These are phyloP conservation scores for Galeruca laticollis DNA, from an alignment of 2,888 invertebrate species.

Conservation along the genomic window DNA sequence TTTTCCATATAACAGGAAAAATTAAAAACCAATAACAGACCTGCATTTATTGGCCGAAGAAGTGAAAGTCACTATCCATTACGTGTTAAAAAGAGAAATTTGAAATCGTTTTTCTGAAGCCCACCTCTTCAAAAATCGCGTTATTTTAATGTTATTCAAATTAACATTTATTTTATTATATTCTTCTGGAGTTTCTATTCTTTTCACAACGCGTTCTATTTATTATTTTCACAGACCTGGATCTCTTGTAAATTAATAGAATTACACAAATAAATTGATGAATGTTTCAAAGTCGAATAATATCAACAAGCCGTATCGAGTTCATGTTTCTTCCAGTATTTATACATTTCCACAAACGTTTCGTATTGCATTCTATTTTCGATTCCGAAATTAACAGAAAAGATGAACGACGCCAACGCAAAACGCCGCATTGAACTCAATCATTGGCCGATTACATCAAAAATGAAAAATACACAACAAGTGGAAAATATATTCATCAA, in stretches of 20 bases:
- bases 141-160: too few relatives aligned
- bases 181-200: too few relatives aligned
- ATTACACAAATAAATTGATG: not conserved
- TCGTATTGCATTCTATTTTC: constrained; percentile 17
- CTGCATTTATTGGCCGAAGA: too few relatives aligned
- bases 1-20: too few relatives aligned
- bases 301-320: constrained; percentile 2
- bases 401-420: constrained; percentile 12
- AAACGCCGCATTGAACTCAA: constrained; percentile 17
- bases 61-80: too few relatives aligned
- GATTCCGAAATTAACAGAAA: constrained; percentile 14
- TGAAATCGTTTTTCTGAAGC: too few relatives aligned
- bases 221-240: not conserved
- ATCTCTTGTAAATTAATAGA: not conserved
- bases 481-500: constrained; percentile 26
- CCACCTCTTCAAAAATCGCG: too few relatives aligned
- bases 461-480: constrained; percentile 24
- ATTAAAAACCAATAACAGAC: too few relatives aligned
- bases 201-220: too few relatives aligned
- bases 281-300: constrained; percentile 1
- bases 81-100: too few relatives aligned
- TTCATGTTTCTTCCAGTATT: not conserved
- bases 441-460: constrained; percentile 23
- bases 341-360: constrained; percentile 3
- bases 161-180: too few relatives aligned